Conservation (phyloP, 2,888 invertebrate genomes). For the Dasysyrphus tricinctus region DNA sequence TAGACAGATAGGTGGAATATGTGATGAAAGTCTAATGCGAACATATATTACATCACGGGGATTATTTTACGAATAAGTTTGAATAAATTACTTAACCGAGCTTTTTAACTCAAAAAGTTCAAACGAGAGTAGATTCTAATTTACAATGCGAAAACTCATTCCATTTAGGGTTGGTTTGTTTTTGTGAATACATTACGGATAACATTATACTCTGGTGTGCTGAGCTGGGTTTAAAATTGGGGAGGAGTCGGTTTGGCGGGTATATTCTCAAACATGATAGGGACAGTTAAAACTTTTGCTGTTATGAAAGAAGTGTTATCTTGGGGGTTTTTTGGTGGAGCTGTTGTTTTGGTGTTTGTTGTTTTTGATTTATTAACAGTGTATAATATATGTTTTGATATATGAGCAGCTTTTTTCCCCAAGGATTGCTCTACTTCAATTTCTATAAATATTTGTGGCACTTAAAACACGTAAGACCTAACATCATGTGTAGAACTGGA, state of each 20-base stretch:
- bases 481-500: background rate
- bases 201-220: background rate
- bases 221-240: background rate
- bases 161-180: slow-evolving; percentile 41
- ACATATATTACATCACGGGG: slow-evolving; percentile 51
- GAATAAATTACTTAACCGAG: slow-evolving; percentile 72
- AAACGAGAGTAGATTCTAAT: slow-evolving; percentile 61
- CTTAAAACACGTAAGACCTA: background rate
- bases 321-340: background rate
- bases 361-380: background rate
- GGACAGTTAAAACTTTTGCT: slow-evolving; percentile 24
- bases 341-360: background rate
- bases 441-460: background rate
- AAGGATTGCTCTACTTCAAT: background rate
- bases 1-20: background rate
- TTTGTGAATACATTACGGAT: background rate
- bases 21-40: slow-evolving; percentile 67
- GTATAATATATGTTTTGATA: background rate
- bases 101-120: slow-evolving; percentile 60
- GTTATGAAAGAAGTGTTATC: slow-evolving; percentile 15
- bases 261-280: background rate
- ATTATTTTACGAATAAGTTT: slow-evolving; percentile 70
- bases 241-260: background rate
- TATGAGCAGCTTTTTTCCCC: background rate
- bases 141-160: slow-evolving; percentile 66